Conservation (phyloP, 2,113 vertebrate species). For the Stigmatopora nigra region DNA sequence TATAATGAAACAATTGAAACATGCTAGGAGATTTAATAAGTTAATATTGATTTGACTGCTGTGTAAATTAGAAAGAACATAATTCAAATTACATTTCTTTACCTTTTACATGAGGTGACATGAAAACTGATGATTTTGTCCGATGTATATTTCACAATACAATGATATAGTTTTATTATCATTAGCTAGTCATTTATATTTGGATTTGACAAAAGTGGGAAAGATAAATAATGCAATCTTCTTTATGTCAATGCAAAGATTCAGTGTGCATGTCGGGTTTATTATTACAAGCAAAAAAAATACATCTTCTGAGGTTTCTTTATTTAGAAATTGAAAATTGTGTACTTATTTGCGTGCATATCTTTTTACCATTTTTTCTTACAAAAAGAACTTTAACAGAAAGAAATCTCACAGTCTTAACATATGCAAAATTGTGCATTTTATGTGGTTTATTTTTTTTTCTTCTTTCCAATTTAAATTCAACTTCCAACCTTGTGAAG, state of each 20-base stretch:
- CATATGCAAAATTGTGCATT: too few species aligned
- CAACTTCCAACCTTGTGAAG: not conserved
- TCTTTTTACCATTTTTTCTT: too few species aligned
- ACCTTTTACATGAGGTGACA: conserved; percentile 25
- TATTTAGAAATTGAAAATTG: not conserved
- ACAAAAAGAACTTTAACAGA: too few species aligned
- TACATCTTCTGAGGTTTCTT: not conserved
- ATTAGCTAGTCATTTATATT: conserved; percentile 32
- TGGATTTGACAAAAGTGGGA: conserved; percentile 21
- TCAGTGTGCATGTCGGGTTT: not conserved
- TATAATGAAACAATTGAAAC: conserved; percentile 52
- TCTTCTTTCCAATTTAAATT: too few species aligned
- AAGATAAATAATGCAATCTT: conserved; percentile 15
- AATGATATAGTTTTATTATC: conserved; percentile 37
- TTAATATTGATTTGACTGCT: conserved; percentile 18
- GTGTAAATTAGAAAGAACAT: conserved; percentile 28
- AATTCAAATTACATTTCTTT: conserved; percentile 17
- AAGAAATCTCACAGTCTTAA: too few species aligned
- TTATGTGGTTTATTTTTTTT: too few species aligned
- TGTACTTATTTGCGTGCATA: too few species aligned
- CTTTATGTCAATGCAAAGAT: conserved; percentile 10
- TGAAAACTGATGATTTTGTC: conserved; percentile 38
- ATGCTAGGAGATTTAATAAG: conserved; percentile 33
- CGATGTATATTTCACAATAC: conserved; percentile 16
- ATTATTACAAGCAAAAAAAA: not conserved